Base-by-base conservation (phyloP, 2,888 invertebrate genomes). In the Anarsia innoxiella region DNA sequence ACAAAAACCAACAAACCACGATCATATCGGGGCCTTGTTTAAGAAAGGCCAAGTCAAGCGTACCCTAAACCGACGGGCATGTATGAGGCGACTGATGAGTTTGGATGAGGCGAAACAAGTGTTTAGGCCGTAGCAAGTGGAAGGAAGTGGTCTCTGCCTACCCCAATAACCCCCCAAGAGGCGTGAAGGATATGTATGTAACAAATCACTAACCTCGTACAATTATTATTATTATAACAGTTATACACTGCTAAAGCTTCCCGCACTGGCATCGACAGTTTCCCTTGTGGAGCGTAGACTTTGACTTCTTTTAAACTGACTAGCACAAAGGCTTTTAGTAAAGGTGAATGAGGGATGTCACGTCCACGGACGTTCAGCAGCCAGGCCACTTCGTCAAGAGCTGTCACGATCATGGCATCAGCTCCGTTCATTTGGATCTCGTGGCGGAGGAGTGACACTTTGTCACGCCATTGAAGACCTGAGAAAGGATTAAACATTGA, bases 331-430 rank as follows among this genome's bases (percentile, higher is more conserved):
- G 93, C 90, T 58, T 91, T 90, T 5, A 95, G 80, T 11, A 94
- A 89, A 0, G 96, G 95, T 1, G 92, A 93, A 64, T 90, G 91
- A 0, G 92, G 91, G 45, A 94, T 86, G 75, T 97, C 96, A 39
- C 88, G 83, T 0, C 95, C 96, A n/a, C 96, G 87, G 11, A 97
- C 88, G 67, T 97, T 97, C 23, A 96, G 83, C 19, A 96, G 73
- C 92, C 96, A 96, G 0, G 95, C 94, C 12, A 83, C 77, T 70
- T 96, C 96, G 53, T 96, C 95, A 37, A 96, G 72, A 0, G 95
- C 92, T 0, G 95, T 94, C 9, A 97, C 86, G 15, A 96, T 88
- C 84, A 95, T 90, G 1, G 93, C 93, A 51, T 93, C 91, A 1
- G 89, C 91, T 0, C 86, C 86, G n/a, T 86, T 68, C 2, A 83